These are phyloP conservation scores for Tupiocoris notatus DNA, from an alignment of 2,888 invertebrate species.

Conservation along the genomic window DNA sequence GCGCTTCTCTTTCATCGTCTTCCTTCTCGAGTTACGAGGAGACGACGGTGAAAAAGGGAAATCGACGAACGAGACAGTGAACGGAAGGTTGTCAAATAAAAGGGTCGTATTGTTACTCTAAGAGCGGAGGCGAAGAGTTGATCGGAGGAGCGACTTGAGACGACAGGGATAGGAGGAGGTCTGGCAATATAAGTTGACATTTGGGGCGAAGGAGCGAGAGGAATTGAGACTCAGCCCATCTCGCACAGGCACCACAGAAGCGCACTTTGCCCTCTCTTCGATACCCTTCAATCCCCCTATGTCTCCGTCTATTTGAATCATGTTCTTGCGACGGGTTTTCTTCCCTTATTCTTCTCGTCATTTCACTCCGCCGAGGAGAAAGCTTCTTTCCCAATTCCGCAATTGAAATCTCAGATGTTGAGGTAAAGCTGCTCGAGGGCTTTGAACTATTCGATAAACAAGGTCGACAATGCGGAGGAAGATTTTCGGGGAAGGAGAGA, in stretches of 20 bases:
- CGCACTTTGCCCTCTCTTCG: not conserved
- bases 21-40: not conserved
- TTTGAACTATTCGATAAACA: too few species aligned
- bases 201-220: not conserved
- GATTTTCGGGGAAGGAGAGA: too few species aligned
- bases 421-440: too few species aligned
- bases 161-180: constrained; percentile 1
- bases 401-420: too few species aligned
- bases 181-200: constrained; percentile 31
- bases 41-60: too few species aligned
- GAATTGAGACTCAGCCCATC: not conserved
- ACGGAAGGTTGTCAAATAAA: constrained; percentile 6
- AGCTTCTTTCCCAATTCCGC: too few species aligned
- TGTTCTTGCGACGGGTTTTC: constrained; percentile 3
- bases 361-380: too few species aligned
- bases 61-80: not conserved
- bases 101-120: constrained; percentile 3
- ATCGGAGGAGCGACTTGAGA: not conserved
- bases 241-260: not conserved
- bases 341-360: not conserved
- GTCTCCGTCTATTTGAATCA: constrained; percentile 15
- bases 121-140: not conserved
- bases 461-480: too few species aligned
- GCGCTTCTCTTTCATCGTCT: not conserved
- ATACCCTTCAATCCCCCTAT: constrained; percentile 20